A percentile compares a stretch with the other conserved stretches of the same genome.
These are phyloP conservation scores for Stichodactyla mertensii DNA, from an alignment of 64 coral and sea anemone genomes.

Conservation along the genomic window DNA sequence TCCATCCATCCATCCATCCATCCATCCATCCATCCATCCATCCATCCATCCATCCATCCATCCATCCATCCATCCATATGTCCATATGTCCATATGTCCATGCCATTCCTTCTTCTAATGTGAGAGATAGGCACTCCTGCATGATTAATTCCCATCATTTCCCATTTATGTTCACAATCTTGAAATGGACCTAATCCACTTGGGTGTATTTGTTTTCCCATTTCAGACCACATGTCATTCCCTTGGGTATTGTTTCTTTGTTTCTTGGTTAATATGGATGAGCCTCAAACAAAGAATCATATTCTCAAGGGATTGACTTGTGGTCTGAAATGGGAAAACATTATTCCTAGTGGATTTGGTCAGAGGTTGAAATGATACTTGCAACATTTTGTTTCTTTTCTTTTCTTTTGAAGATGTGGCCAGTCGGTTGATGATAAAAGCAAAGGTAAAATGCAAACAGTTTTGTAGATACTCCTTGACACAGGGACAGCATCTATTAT, in stretches of 20 bases:
- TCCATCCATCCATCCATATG: background rate
- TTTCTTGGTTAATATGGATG: too few relatives aligned
- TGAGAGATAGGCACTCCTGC: background rate
- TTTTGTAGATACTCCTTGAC: background rate
- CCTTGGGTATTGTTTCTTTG: too few relatives aligned
- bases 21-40: background rate
- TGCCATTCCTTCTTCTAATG: background rate
- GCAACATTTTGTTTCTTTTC: background rate
- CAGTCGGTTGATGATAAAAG: background rate
- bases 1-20: background rate
- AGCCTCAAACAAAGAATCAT: too few relatives aligned
- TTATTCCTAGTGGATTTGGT: too few relatives aligned
- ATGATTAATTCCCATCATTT: background rate
- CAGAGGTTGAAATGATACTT: background rate
- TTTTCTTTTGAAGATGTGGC: background rate
- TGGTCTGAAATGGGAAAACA: too few relatives aligned
- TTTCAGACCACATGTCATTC: too few relatives aligned
- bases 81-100: too few relatives aligned
- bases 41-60: background rate
- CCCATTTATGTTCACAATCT: background rate
- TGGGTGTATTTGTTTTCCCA: too few relatives aligned
- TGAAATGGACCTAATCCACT: too few relatives aligned
- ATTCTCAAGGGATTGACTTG: too few relatives aligned
- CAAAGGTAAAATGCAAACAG: background rate
- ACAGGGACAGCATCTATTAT: too few relatives aligned